These are phyloP conservation scores for Zaprionus lineosus DNA, from an alignment of 2,888 invertebrate species.

Conservation along the genomic window DNA sequence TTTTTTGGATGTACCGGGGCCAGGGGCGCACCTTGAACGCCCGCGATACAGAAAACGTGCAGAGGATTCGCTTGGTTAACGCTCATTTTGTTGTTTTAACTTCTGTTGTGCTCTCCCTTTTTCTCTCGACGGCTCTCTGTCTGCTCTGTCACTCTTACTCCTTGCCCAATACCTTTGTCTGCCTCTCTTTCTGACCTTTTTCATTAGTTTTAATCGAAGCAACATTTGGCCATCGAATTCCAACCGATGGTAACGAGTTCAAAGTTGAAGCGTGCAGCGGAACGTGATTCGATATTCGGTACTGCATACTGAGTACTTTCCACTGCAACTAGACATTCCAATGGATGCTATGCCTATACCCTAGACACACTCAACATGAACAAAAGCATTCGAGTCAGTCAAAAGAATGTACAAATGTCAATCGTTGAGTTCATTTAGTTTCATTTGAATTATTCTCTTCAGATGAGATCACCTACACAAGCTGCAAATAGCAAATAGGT, in stretches of 20 bases:
- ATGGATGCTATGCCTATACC: too few relatives aligned
- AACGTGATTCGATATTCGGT: slow-evolving; percentile 25
- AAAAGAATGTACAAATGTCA: too few relatives aligned
- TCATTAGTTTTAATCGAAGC: slow-evolving; percentile 73
- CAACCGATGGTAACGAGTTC: slow-evolving; percentile 45
- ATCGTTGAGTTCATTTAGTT: too few relatives aligned
- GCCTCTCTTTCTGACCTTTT: slow-evolving; percentile 49
- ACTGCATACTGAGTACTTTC: slow-evolving; percentile 4
- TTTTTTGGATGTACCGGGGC: neutral
- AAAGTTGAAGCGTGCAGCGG: slow-evolving; percentile 60
- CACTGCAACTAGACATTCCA: too few relatives aligned
- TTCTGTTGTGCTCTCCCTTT: slow-evolving; percentile 7
- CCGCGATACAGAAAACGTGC: slow-evolving; percentile 70
- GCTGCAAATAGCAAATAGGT: too few relatives aligned
- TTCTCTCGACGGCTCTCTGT: slow-evolving; percentile 8
- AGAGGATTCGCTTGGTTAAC: slow-evolving; percentile 77
- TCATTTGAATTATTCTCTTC: too few relatives aligned
- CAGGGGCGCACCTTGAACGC: slow-evolving; percentile 50
- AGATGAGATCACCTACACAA: too few relatives aligned
- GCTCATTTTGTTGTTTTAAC: slow-evolving; percentile 69
- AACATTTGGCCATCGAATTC: slow-evolving; percentile 45
- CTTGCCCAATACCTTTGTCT: slow-evolving; percentile 4
- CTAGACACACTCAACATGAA: too few relatives aligned
- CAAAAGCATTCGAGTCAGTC: too few relatives aligned
- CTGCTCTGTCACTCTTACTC: neutral